A percentile compares a stretch with the other conserved stretches of the same genome.
phyloP scores from a whole-genome alignment of 2,797 vertebrate species.

The Xerus rutilus region DNA sequence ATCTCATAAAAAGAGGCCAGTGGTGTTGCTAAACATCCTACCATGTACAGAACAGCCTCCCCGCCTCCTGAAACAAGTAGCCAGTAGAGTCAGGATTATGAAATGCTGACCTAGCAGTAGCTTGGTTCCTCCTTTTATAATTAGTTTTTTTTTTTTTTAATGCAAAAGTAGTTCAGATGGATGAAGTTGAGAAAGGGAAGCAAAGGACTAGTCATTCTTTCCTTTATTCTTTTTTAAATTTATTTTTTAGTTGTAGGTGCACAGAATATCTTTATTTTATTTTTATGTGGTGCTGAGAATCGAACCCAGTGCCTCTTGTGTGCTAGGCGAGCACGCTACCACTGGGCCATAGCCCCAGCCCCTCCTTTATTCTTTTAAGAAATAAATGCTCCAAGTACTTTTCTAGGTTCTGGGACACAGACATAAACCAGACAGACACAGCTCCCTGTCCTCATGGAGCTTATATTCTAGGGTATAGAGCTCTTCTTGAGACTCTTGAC shows the following conservation, averaged over 20 bases:
- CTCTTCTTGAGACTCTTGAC: slow-evolving; percentile 18
- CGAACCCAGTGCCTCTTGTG: too few species aligned
- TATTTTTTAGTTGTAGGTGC: too few species aligned
- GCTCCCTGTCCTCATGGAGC: neutral
- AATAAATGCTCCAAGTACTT: neutral
- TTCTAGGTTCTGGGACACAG: neutral
- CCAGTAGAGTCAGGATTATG: neutral
- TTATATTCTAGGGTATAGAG: neutral
- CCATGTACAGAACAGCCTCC: neutral
- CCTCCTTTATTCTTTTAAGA: neutral
- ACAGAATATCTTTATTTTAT: too few species aligned
- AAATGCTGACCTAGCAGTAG: neutral
- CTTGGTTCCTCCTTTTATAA: neutral
- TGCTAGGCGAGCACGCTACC: too few species aligned
- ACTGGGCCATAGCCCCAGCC: too few species aligned
- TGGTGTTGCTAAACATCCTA: neutral
- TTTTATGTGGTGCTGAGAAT: too few species aligned
- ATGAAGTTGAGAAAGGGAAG: neutral
- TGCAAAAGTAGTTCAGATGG: neutral
- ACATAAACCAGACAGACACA: neutral
- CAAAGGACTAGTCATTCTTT: neutral
- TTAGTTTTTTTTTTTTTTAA: slow-evolving; percentile 30
- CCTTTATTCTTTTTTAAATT: neutral
- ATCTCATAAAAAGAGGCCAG: neutral
- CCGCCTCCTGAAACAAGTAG: neutral